phyloP scores from a whole-genome alignment of 2,797 vertebrate genomes.

The Neosalanx taihuensis region DNA sequence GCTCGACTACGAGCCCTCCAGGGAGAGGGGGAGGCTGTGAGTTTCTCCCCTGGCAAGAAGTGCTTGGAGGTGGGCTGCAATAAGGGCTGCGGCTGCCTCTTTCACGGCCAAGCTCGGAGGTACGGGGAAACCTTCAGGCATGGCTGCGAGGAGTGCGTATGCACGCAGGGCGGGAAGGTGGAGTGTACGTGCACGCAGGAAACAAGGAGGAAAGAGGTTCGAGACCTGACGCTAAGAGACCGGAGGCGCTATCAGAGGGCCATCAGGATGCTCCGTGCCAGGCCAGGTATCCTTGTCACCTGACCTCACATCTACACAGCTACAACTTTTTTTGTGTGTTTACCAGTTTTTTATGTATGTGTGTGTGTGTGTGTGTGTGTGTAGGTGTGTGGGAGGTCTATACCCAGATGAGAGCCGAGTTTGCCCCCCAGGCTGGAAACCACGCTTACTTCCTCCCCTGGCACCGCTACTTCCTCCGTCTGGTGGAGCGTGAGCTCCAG shows the following conservation, averaged over 20 bases:
- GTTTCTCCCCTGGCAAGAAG: constrained; percentile 49
- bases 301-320: background rate
- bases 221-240: constrained; percentile 54
- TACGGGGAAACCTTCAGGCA: constrained; percentile 38
- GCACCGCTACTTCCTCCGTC: constrained; percentile 56
- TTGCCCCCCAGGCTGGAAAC: constrained; percentile 43
- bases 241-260: constrained; percentile 49
- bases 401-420: constrained; percentile 48
- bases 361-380: constrained; percentile 9
- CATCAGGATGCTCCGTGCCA: constrained; percentile 44
- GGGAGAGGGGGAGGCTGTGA: constrained; percentile 34
- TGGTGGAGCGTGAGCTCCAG: constrained; percentile 55
- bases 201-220: constrained; percentile 56
- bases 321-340: background rate
- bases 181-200: constrained; percentile 48
- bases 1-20: constrained; percentile 19
- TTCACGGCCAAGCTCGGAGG: constrained; percentile 22
- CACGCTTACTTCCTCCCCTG: constrained; percentile 53
- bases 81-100: constrained; percentile 43
- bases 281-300: constrained; percentile 38
- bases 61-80: constrained; percentile 41
- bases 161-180: constrained; percentile 34
- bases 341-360: background rate
- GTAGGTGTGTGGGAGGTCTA: constrained; percentile 53
- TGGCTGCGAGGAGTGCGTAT: constrained; percentile 46